phyloP scores from a whole-genome alignment of 2,888 invertebrate genomes.

The Unio pictorum region DNA sequence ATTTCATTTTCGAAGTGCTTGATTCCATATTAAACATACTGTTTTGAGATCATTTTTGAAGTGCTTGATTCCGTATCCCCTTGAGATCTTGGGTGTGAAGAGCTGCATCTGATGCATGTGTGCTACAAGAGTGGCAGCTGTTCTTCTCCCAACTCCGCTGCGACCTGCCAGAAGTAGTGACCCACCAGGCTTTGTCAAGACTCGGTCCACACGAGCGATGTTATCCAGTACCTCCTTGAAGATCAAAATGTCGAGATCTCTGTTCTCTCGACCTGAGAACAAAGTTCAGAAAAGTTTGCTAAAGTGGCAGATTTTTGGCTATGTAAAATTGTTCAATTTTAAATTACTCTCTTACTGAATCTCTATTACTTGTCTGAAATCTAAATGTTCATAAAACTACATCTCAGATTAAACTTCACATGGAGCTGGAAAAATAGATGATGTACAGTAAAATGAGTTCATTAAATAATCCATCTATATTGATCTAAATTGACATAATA shows the following conservation, averaged over 20 bases:
- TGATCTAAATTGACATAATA: too few relatives aligned
- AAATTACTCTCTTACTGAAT: too few relatives aligned
- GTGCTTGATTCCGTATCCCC: conserved; percentile 77
- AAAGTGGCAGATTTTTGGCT: too few relatives aligned
- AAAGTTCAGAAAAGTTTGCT: neutral
- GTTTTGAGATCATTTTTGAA: conserved; percentile 86
- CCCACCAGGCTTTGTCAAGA: conserved; percentile 78
- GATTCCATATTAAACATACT: conserved; percentile 72
- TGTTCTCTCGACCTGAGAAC: conserved; percentile 78
- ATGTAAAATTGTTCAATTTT: too few relatives aligned
- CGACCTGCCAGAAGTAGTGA: conserved; percentile 82
- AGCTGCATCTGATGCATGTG: conserved; percentile 81
- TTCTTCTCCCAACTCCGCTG: conserved; percentile 86
- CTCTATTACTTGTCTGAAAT: too few relatives aligned
- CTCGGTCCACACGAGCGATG: conserved; percentile 79
- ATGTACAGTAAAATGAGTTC: too few relatives aligned
- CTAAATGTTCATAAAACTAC: too few relatives aligned
- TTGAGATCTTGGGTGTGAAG: conserved; percentile 75
- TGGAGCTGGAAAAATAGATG: too few relatives aligned
- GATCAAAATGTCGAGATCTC: conserved; percentile 78
- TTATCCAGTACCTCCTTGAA: conserved; percentile 80
- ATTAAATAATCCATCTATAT: too few relatives aligned
- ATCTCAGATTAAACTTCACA: too few relatives aligned
- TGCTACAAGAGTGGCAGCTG: conserved; percentile 83
- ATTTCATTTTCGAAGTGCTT: neutral